phyloP scores from a whole-genome alignment of 2,113 vertebrate species.

The Phyllostomus hastatus region DNA sequence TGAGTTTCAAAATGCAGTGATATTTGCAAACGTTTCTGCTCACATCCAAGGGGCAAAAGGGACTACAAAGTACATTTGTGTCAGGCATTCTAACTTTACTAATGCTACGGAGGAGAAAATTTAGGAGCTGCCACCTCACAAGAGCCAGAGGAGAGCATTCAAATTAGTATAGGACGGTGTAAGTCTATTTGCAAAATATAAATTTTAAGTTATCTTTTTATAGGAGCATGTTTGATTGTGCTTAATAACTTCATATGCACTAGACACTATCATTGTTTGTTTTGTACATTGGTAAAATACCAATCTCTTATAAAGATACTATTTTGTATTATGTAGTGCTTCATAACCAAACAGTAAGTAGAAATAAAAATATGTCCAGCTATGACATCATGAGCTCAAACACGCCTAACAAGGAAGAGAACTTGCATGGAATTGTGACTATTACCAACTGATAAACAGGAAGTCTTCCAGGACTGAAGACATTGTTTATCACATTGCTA shows the following conservation, averaged over 20 bases:
- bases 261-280: not conserved
- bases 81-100: not conserved
- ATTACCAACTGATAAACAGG: not conserved
- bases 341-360: conserved; percentile 9
- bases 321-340: not conserved
- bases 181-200: not conserved
- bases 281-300: not conserved
- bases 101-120: not conserved
- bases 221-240: not conserved
- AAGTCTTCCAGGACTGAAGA: not conserved
- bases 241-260: not conserved
- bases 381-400: not conserved
- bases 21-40: conserved; percentile 22
- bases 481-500: not conserved
- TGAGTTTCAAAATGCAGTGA: not conserved
- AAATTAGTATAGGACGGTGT: not conserved
- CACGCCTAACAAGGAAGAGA: not conserved
- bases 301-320: not conserved
- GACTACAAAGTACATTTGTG: not conserved
- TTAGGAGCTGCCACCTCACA: not conserved
- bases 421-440: not conserved
- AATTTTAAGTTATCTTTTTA: conserved; percentile 11
- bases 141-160: not conserved
- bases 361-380: conserved; percentile 16
- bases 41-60: not conserved